A percentile compares a stretch with the other conserved stretches of the same genome.
Evolutionary conservation across 2,797 vertebrate genomes (phyloP).

Genomic region (Paramormyrops hopkinsi): DNA sequence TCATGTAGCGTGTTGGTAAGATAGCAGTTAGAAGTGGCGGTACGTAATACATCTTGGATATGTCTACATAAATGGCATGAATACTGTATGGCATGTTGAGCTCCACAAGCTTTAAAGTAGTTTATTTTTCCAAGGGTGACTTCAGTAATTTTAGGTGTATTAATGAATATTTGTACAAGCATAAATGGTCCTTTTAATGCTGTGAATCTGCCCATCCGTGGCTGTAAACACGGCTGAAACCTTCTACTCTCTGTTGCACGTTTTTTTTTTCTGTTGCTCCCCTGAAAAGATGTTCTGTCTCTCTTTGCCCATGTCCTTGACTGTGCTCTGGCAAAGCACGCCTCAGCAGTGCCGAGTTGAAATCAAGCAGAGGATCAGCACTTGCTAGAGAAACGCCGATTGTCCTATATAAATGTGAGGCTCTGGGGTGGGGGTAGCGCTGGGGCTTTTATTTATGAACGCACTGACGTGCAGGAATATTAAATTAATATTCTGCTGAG

Average conservation of each 20-base stretch:
- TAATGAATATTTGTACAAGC: not conserved
- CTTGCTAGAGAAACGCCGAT: constrained; percentile 30
- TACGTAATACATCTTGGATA: not conserved
- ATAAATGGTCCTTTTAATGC: not conserved
- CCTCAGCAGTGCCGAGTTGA: constrained; percentile 32
- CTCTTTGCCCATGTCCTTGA: constrained; percentile 47
- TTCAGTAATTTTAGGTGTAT: not conserved
- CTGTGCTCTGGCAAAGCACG: constrained; percentile 39
- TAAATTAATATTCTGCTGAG: not conserved
- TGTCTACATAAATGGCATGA: not conserved
- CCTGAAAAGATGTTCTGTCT: constrained; percentile 46
- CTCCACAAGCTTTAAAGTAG: not conserved
- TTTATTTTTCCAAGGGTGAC: not conserved
- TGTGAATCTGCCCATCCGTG: not conserved
- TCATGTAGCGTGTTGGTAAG: not conserved
- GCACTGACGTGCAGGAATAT: constrained; percentile 29
- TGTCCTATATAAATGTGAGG: constrained; percentile 53
- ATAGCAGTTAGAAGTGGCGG: not conserved
- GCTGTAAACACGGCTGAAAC: constrained; percentile 15
- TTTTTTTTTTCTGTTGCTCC: constrained; percentile 2
- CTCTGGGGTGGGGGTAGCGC: constrained; percentile 21
- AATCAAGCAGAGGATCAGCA: constrained; percentile 33
- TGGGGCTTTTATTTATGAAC: constrained; percentile 30
- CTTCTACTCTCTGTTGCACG: constrained; percentile 35
- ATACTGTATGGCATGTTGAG: not conserved